Evolutionary conservation across 2,888 invertebrate genomes (phyloP), one percentile per base, ranked within the genome.

Genomic region (Lasioglossum zephyrum): DNA sequence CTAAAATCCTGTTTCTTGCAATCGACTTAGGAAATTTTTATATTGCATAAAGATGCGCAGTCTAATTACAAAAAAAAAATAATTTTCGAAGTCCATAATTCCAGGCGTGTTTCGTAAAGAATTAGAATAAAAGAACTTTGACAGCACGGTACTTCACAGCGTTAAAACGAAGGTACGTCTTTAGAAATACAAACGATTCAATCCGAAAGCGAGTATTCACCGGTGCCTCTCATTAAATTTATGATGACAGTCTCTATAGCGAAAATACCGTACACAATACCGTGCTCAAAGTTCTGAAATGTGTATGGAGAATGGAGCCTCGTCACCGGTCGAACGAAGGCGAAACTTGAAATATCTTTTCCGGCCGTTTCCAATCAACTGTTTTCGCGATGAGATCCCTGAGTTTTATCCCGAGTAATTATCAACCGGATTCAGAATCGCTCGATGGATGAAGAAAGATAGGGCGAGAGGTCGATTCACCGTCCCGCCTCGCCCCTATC

Each of bases 331-430:
- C 41, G 22, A 41, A 16, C 41, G 70, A 41, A 41, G 70, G 22
- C 39, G 39, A 44, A 75, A 60, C 9, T 26, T 75, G 39, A 49
- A 60, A 79, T 74, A 47, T 79, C 69, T 49, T 70, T 41, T 57
- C 63, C 53, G 57, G 60, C n/a, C 77, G 63, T 36, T 79, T 74
- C 60, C 77, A 63, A 77, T 85, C 66, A 60, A 69, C 39, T 41
- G 47, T 63, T 79, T 66, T 79, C 49, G 9, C 49, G 66, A 53
- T n/a, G 66, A 16, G n/a, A 31, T 60, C 22, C 26, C 47, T 9
- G n/a, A 26, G 53, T 74, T 74, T 84, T 77, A 77, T 73, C 60
- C 22, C 1, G 18, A 85, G 69, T 82, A 89, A 89, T 89, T 87
- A 82, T 77, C 75, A 77, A 60, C 69, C 79, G 77, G 81, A 81